A percentile compares a stretch with the other conserved stretches of the same genome.
Conservation (phyloP, 2,888 invertebrate genomes). For the Cephus spinipes region DNA sequence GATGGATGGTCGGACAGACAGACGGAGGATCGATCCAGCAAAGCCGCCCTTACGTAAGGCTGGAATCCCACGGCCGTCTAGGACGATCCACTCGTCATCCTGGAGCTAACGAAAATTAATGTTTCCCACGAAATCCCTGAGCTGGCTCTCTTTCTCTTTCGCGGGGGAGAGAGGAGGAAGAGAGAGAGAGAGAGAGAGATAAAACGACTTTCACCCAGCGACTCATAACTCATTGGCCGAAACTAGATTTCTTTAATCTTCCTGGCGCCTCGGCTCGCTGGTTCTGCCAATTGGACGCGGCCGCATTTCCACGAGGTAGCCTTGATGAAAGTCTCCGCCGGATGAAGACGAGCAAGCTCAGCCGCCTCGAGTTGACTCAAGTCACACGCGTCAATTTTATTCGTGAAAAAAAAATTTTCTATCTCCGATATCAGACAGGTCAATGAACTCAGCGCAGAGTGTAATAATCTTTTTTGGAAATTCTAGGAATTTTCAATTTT, state of each 20-base stretch:
- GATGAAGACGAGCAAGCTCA: neutral
- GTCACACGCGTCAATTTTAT: neutral
- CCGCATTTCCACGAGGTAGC: neutral
- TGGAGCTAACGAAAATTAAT: constrained; percentile 6
- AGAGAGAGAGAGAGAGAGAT: neutral
- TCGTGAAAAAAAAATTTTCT: neutral
- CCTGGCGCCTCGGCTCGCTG: neutral
- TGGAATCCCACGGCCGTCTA: neutral
- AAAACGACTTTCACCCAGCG: constrained; percentile 2
- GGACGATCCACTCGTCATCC: constrained; percentile 5
- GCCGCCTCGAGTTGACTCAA: neutral
- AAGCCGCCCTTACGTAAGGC: neutral
- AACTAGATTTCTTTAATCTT: constrained; percentile 5
- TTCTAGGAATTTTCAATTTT: neutral
- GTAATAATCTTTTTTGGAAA: neutral
- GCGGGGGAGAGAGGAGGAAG: neutral
- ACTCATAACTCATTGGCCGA: constrained; percentile 8
- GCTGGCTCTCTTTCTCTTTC: neutral
- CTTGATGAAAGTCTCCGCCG: neutral
- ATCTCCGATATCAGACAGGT: neutral
- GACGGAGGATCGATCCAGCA: neutral
- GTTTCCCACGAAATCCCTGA: neutral
- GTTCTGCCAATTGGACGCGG: neutral
- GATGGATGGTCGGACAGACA: neutral
- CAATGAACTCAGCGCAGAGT: neutral